phyloP scores from a whole-genome alignment of 2,888 invertebrate genomes.

The Saturnia pavonia region DNA sequence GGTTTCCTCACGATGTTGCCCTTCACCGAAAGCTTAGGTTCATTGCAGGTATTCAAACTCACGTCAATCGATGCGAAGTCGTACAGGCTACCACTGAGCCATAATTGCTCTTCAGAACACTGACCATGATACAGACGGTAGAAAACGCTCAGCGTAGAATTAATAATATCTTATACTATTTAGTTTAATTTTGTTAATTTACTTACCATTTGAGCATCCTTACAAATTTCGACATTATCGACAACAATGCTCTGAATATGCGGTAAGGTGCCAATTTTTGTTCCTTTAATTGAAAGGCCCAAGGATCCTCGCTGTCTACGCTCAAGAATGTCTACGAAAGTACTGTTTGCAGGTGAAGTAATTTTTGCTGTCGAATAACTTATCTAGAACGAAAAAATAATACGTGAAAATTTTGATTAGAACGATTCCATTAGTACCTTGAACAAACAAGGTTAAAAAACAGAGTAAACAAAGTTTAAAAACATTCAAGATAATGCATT shows the following conservation, averaged over 20 bases:
- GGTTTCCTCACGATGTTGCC: too few relatives aligned
- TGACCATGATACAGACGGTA: too few relatives aligned
- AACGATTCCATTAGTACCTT: background rate
- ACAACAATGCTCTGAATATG: slow-evolving; percentile 36
- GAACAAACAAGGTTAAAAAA: background rate
- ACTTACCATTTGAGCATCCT: slow-evolving; percentile 37
- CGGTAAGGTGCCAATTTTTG: slow-evolving; percentile 36
- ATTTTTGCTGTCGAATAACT: background rate
- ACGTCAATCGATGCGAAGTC: too few relatives aligned
- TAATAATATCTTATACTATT: background rate
- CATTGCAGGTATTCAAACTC: too few relatives aligned
- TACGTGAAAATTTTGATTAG: background rate
- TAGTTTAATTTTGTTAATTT: background rate
- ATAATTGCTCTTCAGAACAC: too few relatives aligned
- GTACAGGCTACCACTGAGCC: too few relatives aligned
- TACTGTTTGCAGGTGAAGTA: too few relatives aligned
- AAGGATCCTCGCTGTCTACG: too few relatives aligned
- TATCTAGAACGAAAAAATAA: background rate
- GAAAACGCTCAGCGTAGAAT: too few relatives aligned
- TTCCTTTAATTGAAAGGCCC: slow-evolving; percentile 31
- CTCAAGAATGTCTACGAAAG: slow-evolving; percentile 13
- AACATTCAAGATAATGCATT: too few relatives aligned
- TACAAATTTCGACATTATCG: slow-evolving; percentile 39
- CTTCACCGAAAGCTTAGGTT: too few relatives aligned
- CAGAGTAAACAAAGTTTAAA: background rate